Conservation (phyloP, 2,113 vertebrate genomes). For the Mus musculus region GRCm39 chrX:36221001-36221500, state of each 20-base stretch:
- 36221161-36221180: constrained; percentile 21
- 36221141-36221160: constrained; percentile 52
- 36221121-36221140: constrained; percentile 15
- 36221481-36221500: background rate
- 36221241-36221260: constrained; percentile 32
- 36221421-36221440: background rate
- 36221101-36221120: constrained; percentile 48
- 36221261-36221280: constrained; percentile 27
- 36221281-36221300: background rate
- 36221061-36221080: constrained; percentile 57
- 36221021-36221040: constrained; percentile 39
- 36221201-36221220: constrained; percentile 22
- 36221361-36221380: background rate
- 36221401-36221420: background rate
- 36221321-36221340: constrained; percentile 46
- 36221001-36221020: constrained; percentile 37
- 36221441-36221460: background rate
- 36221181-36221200: constrained; percentile 36
- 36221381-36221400: background rate
- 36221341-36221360: constrained; percentile 12
- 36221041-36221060: constrained; percentile 21
- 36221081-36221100: background rate
- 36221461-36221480: background rate
- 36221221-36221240: constrained; percentile 28
- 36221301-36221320: constrained; percentile 31